Conservation (phyloP, 2,888 invertebrate genomes). For the Mesoligia furuncula region DNA sequence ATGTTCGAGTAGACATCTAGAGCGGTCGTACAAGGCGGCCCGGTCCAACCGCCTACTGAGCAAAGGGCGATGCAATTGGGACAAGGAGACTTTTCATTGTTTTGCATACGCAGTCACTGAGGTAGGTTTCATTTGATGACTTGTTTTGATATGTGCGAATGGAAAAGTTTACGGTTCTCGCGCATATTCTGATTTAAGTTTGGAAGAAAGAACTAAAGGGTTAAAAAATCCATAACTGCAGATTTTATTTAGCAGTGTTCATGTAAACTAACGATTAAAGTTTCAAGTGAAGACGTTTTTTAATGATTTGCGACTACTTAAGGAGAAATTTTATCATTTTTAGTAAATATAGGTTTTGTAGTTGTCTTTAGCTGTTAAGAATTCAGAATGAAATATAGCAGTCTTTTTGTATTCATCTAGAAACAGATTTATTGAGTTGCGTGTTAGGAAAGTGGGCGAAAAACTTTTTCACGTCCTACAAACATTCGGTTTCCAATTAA, state of each 20-base stretch:
- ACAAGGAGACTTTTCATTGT: constrained; percentile 75
- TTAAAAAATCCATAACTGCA: not conserved
- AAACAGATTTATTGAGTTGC: constrained; percentile 37
- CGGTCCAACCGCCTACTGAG: constrained; percentile 61
- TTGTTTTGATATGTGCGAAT: constrained; percentile 19
- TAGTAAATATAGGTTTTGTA: not conserved
- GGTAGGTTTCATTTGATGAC: constrained; percentile 38
- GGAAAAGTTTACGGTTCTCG: not conserved
- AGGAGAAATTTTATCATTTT: not conserved
- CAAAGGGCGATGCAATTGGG: constrained; percentile 75
- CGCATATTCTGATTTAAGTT: not conserved
- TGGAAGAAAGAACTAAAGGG: not conserved
- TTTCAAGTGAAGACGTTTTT: not conserved
- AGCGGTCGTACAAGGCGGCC: constrained; percentile 64
- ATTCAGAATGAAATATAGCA: constrained; percentile 15
- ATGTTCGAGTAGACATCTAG: constrained; percentile 56
- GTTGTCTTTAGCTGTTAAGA: not conserved
- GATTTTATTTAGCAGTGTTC: not conserved
- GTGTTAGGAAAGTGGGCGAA: constrained; percentile 28
- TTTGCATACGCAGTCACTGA: constrained; percentile 60
- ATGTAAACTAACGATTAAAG: not conserved
- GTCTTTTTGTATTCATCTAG: not conserved
- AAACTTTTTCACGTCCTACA: constrained; percentile 12
- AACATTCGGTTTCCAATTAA: constrained; percentile 30
- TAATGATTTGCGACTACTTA: not conserved